phyloP scores from a whole-genome alignment of 2,888 invertebrate genomes.

The Diaphora mendica region DNA sequence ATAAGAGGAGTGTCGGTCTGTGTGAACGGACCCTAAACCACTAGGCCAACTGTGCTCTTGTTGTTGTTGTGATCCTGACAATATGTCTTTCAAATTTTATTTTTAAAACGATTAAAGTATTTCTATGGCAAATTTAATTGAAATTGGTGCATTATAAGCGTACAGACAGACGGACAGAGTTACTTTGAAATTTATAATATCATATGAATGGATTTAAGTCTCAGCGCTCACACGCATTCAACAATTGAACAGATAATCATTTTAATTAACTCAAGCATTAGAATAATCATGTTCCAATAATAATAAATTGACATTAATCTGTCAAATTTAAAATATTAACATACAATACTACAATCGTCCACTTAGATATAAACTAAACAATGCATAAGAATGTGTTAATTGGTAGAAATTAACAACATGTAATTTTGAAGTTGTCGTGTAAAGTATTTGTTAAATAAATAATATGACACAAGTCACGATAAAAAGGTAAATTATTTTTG shows the following conservation, averaged over 20 bases:
- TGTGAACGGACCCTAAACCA: too few species aligned
- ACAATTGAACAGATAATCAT: not conserved
- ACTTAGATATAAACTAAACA: slow-evolving; percentile 33
- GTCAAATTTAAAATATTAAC: slow-evolving; percentile 17
- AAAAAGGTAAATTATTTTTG: not conserved
- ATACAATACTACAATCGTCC: slow-evolving; percentile 29
- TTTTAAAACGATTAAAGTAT: too few species aligned
- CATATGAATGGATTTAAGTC: not conserved
- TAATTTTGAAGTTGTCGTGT: slow-evolving; percentile 21
- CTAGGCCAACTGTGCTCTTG: too few species aligned
- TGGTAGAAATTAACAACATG: slow-evolving; percentile 21
- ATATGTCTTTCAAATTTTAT: too few species aligned
- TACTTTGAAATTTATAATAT: too few species aligned
- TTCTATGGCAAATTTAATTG: too few species aligned
- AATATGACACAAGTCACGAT: slow-evolving; percentile 14
- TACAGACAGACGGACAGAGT: too few species aligned
- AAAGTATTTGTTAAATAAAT: slow-evolving; percentile 16
- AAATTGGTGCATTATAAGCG: too few species aligned
- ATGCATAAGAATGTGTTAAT: slow-evolving; percentile 34
- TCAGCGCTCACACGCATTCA: not conserved
- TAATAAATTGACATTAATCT: slow-evolving; percentile 20
- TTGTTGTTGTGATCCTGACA: too few species aligned
- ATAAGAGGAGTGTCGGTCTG: too few species aligned
- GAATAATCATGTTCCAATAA: slow-evolving; percentile 13
- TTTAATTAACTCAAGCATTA: not conserved